phyloP scores from a whole-genome alignment of 2,888 invertebrate genomes.

The Cosmorhoe ocellata region DNA sequence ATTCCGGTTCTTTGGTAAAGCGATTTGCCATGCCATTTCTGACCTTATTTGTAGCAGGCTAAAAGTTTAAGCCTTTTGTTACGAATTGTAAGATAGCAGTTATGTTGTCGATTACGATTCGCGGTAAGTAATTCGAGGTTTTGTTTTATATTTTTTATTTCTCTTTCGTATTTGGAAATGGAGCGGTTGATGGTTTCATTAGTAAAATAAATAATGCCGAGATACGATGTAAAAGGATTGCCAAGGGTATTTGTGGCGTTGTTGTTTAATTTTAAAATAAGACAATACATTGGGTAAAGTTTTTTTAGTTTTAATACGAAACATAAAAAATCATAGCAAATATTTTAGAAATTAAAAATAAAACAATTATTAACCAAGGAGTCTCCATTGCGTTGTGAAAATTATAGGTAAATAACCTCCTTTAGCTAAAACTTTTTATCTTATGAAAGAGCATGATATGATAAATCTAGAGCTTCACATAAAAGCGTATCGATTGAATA shows the following conservation, averaged over 20 bases:
- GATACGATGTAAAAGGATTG: slow-evolving; percentile 13
- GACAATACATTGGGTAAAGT: too few species aligned
- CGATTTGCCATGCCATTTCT: slow-evolving; percentile 6
- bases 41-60: slow-evolving; percentile 1
- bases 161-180: slow-evolving; percentile 23
- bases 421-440: too few species aligned
- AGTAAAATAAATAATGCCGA: slow-evolving; percentile 26
- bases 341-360: too few species aligned
- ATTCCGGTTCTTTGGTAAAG: slow-evolving; percentile 13
- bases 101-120: slow-evolving; percentile 34
- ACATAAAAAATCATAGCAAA: too few species aligned
- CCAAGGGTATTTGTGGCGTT: background rate
- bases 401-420: too few species aligned
- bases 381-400: too few species aligned
- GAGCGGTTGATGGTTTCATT: slow-evolving; percentile 33
- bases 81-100: slow-evolving; percentile 26
- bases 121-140: slow-evolving; percentile 33
- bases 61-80: slow-evolving; percentile 10
- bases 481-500: slow-evolving; percentile 31
- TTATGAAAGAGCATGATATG: background rate
- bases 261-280: too few species aligned
- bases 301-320: too few species aligned
- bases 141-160: slow-evolving; percentile 30
- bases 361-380: too few species aligned
- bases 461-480: slow-evolving; percentile 23